A percentile compares a stretch with the other conserved stretches of the same genome.
Conservation (phyloP, 2,888 invertebrate genomes). For the Glaucopsyche alexis region DNA sequence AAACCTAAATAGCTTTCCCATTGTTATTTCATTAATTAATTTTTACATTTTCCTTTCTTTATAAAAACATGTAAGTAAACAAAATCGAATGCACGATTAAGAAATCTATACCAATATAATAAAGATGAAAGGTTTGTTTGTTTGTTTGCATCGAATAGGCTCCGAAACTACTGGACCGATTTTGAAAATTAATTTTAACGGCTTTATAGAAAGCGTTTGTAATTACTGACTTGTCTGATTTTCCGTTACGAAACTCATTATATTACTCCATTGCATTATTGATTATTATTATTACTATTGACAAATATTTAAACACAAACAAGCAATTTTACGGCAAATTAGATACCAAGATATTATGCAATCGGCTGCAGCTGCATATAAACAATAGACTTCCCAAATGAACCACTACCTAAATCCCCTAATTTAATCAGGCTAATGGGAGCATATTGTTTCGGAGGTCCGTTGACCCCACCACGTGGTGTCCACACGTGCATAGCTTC, state of each 20-base stretch:
- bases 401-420: conserved; percentile 33
- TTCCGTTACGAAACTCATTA: neutral
- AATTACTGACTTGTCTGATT: neutral
- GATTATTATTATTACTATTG: neutral
- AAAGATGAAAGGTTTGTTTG: too few species aligned
- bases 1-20: too few species aligned
- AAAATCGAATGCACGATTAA: too few species aligned
- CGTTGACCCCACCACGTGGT: conserved; percentile 68
- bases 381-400: conserved; percentile 53
- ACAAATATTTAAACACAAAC: conserved; percentile 13
- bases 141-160: too few species aligned
- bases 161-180: too few species aligned
- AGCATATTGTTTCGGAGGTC: conserved; percentile 61
- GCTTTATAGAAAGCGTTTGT: neutral
- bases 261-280: neutral
- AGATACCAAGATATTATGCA: neutral
- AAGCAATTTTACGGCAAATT: conserved; percentile 17
- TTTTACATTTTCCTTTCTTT: too few species aligned
- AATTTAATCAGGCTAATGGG: conserved; percentile 52
- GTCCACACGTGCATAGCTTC: conserved; percentile 62
- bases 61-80: too few species aligned
- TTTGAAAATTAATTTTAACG: neutral
- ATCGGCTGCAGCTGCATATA: conserved; percentile 55
- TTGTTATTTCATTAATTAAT: too few species aligned
- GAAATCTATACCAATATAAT: too few species aligned